phyloP scores from a whole-genome alignment of 2,888 invertebrate genomes.

The Dorcus parallelipipedus region DNA sequence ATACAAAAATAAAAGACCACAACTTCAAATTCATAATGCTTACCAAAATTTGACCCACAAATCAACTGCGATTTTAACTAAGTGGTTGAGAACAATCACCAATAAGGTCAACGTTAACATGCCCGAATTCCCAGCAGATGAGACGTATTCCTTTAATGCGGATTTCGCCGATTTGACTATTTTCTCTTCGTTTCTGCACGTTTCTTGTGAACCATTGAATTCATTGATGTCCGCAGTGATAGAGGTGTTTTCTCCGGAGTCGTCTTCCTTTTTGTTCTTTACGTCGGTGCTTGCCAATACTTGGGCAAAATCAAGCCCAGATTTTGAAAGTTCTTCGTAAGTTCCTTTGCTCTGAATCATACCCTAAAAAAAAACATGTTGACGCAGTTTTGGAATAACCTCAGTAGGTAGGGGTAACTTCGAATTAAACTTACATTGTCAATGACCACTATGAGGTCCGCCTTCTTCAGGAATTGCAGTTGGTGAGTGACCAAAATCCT shows the following conservation, averaged over 20 bases:
- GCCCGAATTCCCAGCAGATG: constrained; percentile 31
- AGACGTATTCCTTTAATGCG: constrained; percentile 36
- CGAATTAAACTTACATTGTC: constrained; percentile 46
- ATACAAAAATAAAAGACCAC: neutral
- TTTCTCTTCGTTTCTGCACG: constrained; percentile 40
- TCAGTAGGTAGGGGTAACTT: neutral
- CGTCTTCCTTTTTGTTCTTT: constrained; percentile 1
- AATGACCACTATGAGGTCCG: constrained; percentile 53
- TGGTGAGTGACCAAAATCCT: constrained; percentile 69
- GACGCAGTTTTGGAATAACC: neutral
- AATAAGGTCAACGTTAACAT: constrained; percentile 24
- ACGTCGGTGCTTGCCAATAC: constrained; percentile 35
- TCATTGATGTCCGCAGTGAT: neutral
- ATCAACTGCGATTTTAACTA: constrained; percentile 36
- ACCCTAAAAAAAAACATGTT: constrained; percentile 46
- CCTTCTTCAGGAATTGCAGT: constrained; percentile 58
- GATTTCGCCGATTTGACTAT: constrained; percentile 19
- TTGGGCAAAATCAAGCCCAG: constrained; percentile 18
- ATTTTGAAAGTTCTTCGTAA: constrained; percentile 37
- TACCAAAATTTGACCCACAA: constrained; percentile 42
- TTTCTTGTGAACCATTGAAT: neutral
- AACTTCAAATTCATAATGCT: neutral
- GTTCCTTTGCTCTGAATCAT: constrained; percentile 38
- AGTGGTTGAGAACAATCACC: constrained; percentile 34
- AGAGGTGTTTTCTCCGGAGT: neutral